These are phyloP conservation scores for Diadumene lineata DNA, from an alignment of 92 coral and sea anemone species.

Conservation along the genomic window DNA sequence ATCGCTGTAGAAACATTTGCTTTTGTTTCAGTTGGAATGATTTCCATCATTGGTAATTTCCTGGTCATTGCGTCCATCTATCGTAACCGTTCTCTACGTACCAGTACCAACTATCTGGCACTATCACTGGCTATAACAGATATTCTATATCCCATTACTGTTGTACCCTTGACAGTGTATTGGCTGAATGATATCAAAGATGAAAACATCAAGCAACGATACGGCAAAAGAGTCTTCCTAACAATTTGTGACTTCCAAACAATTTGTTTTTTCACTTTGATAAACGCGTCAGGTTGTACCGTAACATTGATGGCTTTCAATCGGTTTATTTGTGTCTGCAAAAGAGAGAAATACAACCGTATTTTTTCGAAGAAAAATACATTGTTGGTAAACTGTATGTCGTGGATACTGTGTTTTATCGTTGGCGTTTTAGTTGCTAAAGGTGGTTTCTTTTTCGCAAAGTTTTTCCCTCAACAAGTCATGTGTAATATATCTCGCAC, in stretches of 20 bases:
- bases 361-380: constrained; percentile 13
- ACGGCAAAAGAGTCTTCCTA: no score
- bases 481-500: not conserved
- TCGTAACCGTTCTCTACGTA: constrained; percentile 29
- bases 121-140: constrained; percentile 26
- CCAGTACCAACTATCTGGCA: constrained; percentile 29
- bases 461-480: not conserved
- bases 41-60: constrained; percentile 7
- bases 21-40: not conserved
- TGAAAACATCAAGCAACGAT: not conserved
- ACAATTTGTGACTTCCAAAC: constrained; percentile 25
- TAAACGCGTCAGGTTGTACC: constrained; percentile 11
- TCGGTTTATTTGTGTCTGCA: constrained; percentile 32
- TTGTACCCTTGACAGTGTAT: constrained; percentile 15
- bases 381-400: not conserved
- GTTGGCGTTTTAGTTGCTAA: not conserved
- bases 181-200: constrained; percentile 8
- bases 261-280: constrained; percentile 2
- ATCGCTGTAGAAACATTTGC: constrained; percentile 6
- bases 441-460: not conserved
- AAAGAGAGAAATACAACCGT: constrained; percentile 10
- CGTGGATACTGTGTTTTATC: not conserved
- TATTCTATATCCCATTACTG: constrained; percentile 3
- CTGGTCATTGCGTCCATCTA: constrained; percentile 22
- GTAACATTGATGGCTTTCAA: constrained; percentile 26